phyloP scores from a whole-genome alignment of 1,140 invertebrate species.

The Listronotus bonariensis region DNA sequence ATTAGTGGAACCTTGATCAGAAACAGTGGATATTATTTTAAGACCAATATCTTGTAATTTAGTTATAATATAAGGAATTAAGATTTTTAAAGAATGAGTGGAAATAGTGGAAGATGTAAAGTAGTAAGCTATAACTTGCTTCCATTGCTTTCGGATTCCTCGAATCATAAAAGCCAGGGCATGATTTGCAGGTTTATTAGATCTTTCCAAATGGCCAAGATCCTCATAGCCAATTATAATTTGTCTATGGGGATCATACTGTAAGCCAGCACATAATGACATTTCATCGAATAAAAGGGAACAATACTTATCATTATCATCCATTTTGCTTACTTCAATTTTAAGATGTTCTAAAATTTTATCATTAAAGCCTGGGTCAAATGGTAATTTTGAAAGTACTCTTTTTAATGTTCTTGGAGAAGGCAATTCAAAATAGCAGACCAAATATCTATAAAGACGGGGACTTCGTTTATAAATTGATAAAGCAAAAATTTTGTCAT shows the following conservation, averaged over 20 bases:
- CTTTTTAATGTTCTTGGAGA: no score
- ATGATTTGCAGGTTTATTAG: conserved; percentile 1
- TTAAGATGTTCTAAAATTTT: not conserved
- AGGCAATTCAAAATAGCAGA: no score
- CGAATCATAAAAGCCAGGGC: not conserved
- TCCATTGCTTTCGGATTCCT: not conserved
- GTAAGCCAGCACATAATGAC: no score
- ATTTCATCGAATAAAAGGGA: not conserved
- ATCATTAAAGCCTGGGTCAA: no score
- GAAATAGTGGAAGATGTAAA: not conserved
- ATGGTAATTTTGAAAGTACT: no score
- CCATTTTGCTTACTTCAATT: not conserved
- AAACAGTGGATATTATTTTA: not conserved
- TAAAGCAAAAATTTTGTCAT: no score
- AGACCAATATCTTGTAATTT: not conserved
- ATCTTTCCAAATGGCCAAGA: not conserved
- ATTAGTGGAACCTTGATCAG: not conserved
- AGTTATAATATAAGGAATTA: not conserved
- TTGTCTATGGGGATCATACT: not conserved
- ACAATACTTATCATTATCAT: conserved; percentile 1
- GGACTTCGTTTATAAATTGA: no score
- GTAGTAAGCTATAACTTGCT: conserved; percentile 1
- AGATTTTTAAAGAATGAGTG: not conserved
- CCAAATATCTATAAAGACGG: no score
- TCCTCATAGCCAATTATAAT: not conserved